These are phyloP conservation scores for Lycodopsis pacificus DNA, from an alignment of 2,797 vertebrate species.

Conservation along the genomic window DNA sequence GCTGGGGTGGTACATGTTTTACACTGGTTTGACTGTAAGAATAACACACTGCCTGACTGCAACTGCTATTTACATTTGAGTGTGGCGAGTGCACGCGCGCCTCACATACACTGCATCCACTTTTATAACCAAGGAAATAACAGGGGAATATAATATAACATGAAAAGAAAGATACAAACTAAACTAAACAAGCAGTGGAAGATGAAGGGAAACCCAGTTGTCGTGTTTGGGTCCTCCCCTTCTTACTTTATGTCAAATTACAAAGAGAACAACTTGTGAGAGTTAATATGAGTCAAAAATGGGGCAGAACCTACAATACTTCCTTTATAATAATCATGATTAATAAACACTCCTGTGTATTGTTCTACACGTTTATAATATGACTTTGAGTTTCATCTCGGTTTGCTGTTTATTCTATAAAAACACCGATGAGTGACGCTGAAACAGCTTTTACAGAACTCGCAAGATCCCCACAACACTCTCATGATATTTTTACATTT, in stretches of 20 bases:
- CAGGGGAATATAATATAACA: not conserved
- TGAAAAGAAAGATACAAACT: not conserved
- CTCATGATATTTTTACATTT: not conserved
- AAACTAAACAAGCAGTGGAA: not conserved
- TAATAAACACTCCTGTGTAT: not conserved
- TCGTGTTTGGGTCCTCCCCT: not conserved
- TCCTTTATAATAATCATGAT: accelerated
- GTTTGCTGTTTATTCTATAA: not conserved
- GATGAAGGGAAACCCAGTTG: not conserved
- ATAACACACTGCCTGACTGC: constrained; percentile 63
- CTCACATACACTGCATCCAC: not conserved
- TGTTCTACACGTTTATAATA: not conserved
- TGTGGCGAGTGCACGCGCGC: accelerated
- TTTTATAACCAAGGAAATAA: constrained; percentile 5
- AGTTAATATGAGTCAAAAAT: not conserved
- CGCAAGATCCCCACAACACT: not conserved
- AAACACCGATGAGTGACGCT: not conserved
- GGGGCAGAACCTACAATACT: no score
- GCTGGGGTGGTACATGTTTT: constrained; percentile 12
- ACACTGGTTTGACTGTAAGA: constrained; percentile 15
- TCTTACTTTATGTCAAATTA: not conserved
- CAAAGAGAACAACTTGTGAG: not conserved
- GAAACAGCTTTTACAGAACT: not conserved
- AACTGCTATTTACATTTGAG: constrained; percentile 40
- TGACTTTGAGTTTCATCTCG: not conserved